Evolutionary conservation across 2,888 invertebrate species (phyloP).

Genomic region (Microctonus brassicae): DNA sequence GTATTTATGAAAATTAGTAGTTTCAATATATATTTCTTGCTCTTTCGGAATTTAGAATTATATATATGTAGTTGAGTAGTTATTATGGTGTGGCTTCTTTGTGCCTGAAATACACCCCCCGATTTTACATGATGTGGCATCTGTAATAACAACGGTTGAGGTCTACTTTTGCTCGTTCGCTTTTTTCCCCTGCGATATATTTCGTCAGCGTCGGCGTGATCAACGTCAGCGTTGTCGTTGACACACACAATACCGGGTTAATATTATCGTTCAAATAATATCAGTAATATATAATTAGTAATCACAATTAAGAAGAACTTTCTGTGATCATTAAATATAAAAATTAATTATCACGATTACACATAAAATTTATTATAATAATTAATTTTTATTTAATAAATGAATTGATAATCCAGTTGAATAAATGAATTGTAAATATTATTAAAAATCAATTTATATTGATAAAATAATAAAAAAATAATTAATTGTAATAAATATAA

Average conservation of each 20-base stretch:
- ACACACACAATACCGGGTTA: neutral
- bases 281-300: neutral
- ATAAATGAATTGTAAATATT: too few relatives aligned
- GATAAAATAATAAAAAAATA: too few relatives aligned
- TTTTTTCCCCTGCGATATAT: conserved; percentile 18
- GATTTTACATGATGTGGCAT: conserved; percentile 62
- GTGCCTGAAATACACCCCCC: conserved; percentile 65
- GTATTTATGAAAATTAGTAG: conserved; percentile 47
- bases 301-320: neutral
- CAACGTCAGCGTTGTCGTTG: conserved; percentile 11
- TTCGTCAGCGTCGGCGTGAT: conserved; percentile 4
- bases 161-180: conserved; percentile 37
- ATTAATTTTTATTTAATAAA: too few relatives aligned
- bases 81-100: conserved; percentile 52
- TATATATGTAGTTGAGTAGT: neutral
- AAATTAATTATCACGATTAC: too few relatives aligned
- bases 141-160: conserved; percentile 63
- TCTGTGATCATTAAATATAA: too few relatives aligned
- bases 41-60: conserved; percentile 54
- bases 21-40: conserved; percentile 31
- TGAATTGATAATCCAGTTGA: too few relatives aligned
- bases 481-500: too few relatives aligned
- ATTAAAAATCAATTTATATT: too few relatives aligned
- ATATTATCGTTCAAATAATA: neutral
- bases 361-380: too few relatives aligned